Base-by-base conservation (phyloP, 2,113 vertebrate species). In the Tragelaphus buxtoni region DNA sequence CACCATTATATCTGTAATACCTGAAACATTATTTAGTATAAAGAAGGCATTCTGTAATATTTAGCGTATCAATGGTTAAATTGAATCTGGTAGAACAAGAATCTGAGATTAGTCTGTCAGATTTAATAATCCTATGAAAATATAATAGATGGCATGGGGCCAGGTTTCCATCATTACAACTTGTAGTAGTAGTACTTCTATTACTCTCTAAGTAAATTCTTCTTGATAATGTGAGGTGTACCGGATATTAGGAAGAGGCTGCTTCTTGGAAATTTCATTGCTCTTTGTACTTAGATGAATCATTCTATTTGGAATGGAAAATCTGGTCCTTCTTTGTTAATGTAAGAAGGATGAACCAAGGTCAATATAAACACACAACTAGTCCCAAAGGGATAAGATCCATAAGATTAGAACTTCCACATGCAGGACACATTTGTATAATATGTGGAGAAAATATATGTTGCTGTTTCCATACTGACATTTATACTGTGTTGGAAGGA, bases 201-300 rank as follows among this genome's bases (percentile, higher is more conserved):
- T 12, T 53, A 13, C 30, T 10, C 56, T 26, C 11, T 86, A 55
- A 88, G 35, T 91, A 86, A 63, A 82, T 51, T 86, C 56, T 90
- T 84, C 51, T 30, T 94, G 82, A 76, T 93, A 28, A 69, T 18
- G 1, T 49, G 47, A 53, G 17, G 7, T 83, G 9, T 82, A 47
- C 35, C 35, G 58, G 60, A 87, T 87, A 39, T 95, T 86, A 55
- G 63, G n/a, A 58, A 74, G 39, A 96, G 28, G 7, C 10, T 92
- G 63, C 39, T 35, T 93, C 72, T 74, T 28, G 61, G 58, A 81
- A 86, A 86, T 45, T 30, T 80, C 79, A 74, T 69, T 87, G 30
- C 63, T 95, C 91, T 96, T 42, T 97, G 74, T 39, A 45, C 28
- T 91, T 93, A 93, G 7, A 20, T 92, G 94, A 95, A 35, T 95